phyloP scores from a whole-genome alignment of 2,797 vertebrate genomes.

The Pangasius sanitwongsei region DNA sequence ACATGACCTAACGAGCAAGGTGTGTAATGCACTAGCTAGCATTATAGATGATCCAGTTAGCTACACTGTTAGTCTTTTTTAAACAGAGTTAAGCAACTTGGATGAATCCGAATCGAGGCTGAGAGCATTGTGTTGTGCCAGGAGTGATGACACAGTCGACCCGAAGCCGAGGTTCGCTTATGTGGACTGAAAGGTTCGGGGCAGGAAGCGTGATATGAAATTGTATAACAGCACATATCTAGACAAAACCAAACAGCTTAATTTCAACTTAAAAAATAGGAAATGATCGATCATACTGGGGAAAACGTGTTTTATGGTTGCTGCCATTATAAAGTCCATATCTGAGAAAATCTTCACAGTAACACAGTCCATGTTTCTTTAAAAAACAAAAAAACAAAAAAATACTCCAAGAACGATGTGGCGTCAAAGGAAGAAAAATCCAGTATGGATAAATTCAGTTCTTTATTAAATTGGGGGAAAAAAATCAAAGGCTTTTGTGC shows the following conservation, averaged over 20 bases:
- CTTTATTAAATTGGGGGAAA: constrained; percentile 44
- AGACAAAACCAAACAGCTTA: background rate
- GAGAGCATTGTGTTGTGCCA: background rate
- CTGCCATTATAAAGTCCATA: background rate
- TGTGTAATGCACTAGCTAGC: background rate
- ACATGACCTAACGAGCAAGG: background rate
- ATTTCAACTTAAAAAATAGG: background rate
- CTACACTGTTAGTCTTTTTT: background rate
- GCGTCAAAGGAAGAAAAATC: background rate
- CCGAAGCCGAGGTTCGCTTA: background rate
- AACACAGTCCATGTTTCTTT: background rate
- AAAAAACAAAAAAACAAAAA: too few relatives aligned
- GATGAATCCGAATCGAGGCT: background rate
- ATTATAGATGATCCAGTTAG: background rate
- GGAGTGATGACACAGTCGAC: background rate
- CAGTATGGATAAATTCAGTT: background rate
- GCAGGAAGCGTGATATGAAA: background rate
- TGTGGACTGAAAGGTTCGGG: background rate
- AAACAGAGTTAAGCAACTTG: background rate
- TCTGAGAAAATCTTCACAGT: background rate
- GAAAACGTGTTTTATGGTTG: background rate
- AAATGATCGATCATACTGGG: too few relatives aligned
- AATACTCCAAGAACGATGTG: background rate
- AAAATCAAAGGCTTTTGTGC: constrained; percentile 67
- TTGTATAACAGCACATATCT: background rate